Evolutionary conservation across 2,888 invertebrate species (phyloP).

Genomic region (Kryphioiulus occultus): DNA sequence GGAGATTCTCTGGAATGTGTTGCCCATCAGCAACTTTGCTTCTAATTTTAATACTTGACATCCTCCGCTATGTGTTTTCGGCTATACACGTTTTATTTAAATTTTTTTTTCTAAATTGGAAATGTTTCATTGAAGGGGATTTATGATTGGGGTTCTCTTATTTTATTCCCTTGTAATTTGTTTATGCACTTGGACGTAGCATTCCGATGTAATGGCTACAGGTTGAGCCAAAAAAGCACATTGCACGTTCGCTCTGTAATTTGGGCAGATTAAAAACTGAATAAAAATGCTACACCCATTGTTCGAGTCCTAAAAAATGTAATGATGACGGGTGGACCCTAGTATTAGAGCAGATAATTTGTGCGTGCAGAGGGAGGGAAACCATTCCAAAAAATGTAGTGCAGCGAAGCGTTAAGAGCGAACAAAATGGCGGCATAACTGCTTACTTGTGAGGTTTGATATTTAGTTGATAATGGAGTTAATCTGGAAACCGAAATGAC

Average conservation of each 20-base stretch:
- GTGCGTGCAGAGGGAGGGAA: background rate
- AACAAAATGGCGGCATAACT: background rate
- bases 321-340: constrained; percentile 15
- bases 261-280: constrained; percentile 23
- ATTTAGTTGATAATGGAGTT: background rate
- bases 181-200: background rate
- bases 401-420: background rate
- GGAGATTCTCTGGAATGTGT: too few relatives aligned
- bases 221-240: background rate
- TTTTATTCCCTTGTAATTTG: background rate
- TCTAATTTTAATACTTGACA: too few relatives aligned
- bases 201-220: constrained; percentile 13
- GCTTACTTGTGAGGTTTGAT: background rate
- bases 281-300: constrained; percentile 23
- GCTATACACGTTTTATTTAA: too few relatives aligned
- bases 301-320: background rate
- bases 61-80: too few relatives aligned
- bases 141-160: background rate
- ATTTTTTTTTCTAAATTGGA: too few relatives aligned
- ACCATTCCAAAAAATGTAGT: background rate
- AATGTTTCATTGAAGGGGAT: background rate
- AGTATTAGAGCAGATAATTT: background rate
- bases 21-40: too few relatives aligned
- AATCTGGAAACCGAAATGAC: background rate
- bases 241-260: constrained; percentile 23